Conservation (phyloP, 2,113 vertebrate genomes). For the Carassius auratus region DNA sequence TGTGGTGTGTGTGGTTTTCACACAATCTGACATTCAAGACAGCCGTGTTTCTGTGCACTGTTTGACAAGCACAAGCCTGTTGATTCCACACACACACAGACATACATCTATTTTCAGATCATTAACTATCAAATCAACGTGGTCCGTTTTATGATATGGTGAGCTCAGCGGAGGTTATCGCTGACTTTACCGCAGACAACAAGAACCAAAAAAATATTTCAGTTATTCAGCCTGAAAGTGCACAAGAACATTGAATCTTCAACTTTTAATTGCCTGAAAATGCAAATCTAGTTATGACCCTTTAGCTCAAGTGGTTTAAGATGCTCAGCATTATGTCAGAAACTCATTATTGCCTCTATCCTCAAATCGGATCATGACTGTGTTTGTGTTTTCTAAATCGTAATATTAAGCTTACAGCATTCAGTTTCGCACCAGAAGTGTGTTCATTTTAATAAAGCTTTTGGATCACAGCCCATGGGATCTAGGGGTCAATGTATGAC, state of each 20-base stretch:
- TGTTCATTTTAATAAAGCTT: not conserved
- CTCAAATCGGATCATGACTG: not conserved
- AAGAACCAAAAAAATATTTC: slow-evolving; percentile 66
- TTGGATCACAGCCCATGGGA: not conserved
- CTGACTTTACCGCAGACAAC: slow-evolving; percentile 66
- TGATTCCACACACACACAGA: slow-evolving; percentile 17
- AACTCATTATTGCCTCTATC: slow-evolving; percentile 11
- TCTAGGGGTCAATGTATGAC: not conserved
- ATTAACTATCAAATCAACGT: not conserved
- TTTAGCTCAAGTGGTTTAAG: not conserved
- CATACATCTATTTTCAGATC: slow-evolving; percentile 7
- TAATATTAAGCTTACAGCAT: not conserved
- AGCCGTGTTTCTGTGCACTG: not conserved
- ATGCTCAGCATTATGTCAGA: not conserved
- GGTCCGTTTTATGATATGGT: slow-evolving; percentile 65
- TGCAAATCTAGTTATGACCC: not conserved
- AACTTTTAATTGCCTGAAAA: not conserved
- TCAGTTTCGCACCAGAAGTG: not conserved
- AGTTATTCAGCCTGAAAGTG: not conserved
- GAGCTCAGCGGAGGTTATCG: slow-evolving; percentile 55
- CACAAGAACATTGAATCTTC: not conserved
- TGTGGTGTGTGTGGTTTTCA: too few species aligned
- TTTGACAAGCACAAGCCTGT: slow-evolving; percentile 35
- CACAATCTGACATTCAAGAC: too few species aligned
- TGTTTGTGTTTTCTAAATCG: not conserved